phyloP scores from a whole-genome alignment of 2,113 vertebrate genomes.

The Pelvicachromis taeniatus region DNA sequence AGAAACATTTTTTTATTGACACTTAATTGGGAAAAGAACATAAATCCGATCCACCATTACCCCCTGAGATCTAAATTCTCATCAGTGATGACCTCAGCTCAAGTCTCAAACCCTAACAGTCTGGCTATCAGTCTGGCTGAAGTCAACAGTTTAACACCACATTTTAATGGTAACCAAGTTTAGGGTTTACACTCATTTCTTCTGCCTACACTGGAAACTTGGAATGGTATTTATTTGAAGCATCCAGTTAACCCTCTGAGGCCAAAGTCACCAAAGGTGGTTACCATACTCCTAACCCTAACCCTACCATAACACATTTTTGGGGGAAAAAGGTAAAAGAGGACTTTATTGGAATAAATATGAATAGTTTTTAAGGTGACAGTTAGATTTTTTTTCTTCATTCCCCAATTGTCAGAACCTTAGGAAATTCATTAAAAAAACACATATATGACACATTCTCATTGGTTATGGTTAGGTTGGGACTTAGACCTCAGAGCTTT shows the following conservation, averaged over 20 bases:
- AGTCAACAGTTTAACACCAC: background rate
- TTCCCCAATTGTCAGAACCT: background rate
- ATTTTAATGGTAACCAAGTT: background rate
- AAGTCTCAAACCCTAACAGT: background rate
- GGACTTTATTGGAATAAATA: background rate
- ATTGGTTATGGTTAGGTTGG: background rate
- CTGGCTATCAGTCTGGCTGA: rapidly evolving
- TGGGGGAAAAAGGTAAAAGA: background rate
- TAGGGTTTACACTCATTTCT: background rate
- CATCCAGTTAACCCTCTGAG: background rate
- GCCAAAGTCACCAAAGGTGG: background rate
- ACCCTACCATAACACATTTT: background rate
- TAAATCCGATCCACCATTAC: background rate
- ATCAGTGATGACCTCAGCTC: background rate
- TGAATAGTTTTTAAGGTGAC: background rate
- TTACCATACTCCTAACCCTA: background rate
- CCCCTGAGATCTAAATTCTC: background rate
- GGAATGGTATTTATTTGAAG: background rate
- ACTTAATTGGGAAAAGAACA: background rate
- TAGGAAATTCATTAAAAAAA: background rate
- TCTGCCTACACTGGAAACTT: background rate
- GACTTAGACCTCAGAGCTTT: background rate
- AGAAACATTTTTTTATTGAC: background rate
- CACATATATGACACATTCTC: background rate
- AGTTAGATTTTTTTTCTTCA: background rate